phyloP scores from a whole-genome alignment of 2,888 invertebrate species.

The Masnerella sp. region DNA sequence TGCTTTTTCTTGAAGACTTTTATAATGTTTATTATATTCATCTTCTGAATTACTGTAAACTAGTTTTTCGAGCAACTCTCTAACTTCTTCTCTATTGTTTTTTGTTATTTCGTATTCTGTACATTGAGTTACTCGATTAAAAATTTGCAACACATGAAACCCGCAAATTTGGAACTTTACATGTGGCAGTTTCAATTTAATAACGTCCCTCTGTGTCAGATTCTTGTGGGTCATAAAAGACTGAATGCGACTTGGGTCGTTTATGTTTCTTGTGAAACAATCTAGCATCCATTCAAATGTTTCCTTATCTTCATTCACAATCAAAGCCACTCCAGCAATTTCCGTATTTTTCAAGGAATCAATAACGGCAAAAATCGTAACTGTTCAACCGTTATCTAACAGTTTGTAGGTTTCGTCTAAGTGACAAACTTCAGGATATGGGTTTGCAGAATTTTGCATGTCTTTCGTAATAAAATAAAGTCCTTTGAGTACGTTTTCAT shows the following conservation, averaged over 20 bases:
- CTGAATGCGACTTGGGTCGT: not conserved
- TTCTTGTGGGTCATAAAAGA: conserved; percentile 12
- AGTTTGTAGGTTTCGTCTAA: conserved; percentile 14
- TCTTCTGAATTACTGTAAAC: not conserved
- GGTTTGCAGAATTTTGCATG: not conserved
- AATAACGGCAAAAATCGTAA: conserved; percentile 5
- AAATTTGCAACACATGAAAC: conserved; percentile 4
- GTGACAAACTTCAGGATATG: not conserved
- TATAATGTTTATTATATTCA: not conserved
- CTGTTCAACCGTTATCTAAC: not conserved
- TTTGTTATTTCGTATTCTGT: not conserved
- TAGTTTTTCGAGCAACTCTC: not conserved
- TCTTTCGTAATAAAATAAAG: conserved; percentile 5
- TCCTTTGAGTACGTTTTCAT: not conserved
- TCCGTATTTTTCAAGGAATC: not conserved
- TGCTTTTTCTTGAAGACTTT: not conserved
- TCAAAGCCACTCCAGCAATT: not conserved
- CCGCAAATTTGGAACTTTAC: not conserved
- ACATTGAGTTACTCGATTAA: not conserved
- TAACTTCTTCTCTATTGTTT: not conserved
- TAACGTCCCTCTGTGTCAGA: not conserved
- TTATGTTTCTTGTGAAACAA: not conserved
- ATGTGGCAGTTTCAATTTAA: not conserved
- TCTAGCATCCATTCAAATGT: not conserved
- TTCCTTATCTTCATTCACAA: not conserved